A percentile compares a stretch with the other conserved stretches of the same genome.
phyloP scores from a whole-genome alignment of 2,888 invertebrate genomes.

The Eupithecia subfuscata region DNA sequence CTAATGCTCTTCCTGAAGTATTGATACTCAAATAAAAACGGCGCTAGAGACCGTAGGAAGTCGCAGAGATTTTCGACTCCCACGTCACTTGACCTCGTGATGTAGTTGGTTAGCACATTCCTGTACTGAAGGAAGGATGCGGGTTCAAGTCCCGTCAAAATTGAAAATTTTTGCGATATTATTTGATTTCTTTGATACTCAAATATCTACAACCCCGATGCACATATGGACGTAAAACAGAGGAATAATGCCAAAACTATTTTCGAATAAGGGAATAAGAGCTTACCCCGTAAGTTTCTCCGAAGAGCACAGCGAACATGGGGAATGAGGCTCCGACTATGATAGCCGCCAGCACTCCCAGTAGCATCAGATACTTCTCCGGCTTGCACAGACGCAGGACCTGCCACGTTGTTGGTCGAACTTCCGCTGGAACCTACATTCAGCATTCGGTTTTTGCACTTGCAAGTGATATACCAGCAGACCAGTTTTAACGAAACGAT shows the following conservation, averaged over 20 bases:
- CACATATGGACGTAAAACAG: not conserved
- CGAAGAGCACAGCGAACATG: constrained; percentile 90
- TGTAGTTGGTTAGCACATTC: too few species aligned
- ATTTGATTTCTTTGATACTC: too few species aligned
- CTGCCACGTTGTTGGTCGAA: constrained; percentile 75
- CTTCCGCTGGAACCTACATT: constrained; percentile 47
- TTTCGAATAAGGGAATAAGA: not conserved
- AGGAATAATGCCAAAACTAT: not conserved
- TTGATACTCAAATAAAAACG: too few species aligned
- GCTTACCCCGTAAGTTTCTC: constrained; percentile 89
- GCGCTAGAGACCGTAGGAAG: too few species aligned
- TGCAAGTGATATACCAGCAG: too few species aligned
- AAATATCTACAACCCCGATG: too few species aligned
- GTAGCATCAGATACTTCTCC: constrained; percentile 87
- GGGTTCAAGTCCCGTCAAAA: too few species aligned
- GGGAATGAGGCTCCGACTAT: constrained; percentile 89
- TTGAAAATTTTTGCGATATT: too few species aligned
- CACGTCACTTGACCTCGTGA: too few species aligned
- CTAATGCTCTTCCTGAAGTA: not conserved
- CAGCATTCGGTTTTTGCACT: not conserved
- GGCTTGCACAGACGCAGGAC: constrained; percentile 87
- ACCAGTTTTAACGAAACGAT: too few species aligned
- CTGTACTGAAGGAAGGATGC: too few species aligned
- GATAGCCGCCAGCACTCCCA: constrained; percentile 86
- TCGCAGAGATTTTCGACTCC: too few species aligned